phyloP scores from a whole-genome alignment of 1,140 invertebrate genomes.

The Drosophila sp. region DNA sequence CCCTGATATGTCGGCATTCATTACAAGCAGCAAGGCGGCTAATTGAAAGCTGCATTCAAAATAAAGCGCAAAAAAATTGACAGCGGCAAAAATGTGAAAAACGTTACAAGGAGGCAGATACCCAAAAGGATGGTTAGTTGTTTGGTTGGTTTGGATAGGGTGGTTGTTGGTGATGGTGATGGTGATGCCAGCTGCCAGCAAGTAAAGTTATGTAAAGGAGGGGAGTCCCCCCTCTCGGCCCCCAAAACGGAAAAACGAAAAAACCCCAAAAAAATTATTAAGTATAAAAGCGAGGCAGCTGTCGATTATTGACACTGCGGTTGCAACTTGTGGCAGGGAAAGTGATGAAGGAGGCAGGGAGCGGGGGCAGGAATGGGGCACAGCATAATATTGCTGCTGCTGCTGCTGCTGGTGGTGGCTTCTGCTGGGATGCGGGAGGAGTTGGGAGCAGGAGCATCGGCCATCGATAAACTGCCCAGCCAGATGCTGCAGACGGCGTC shows the following conservation, averaged over 20 bases:
- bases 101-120: constrained; percentile 29
- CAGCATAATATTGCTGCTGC: too few species aligned
- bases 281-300: constrained; percentile 73
- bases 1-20: constrained; percentile 65
- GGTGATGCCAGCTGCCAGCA: constrained; percentile 31
- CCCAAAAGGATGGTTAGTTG: constrained; percentile 14
- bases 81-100: constrained; percentile 60
- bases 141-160: neutral
- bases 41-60: constrained; percentile 77
- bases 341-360: neutral
- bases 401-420: neutral
- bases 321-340: constrained; percentile 36
- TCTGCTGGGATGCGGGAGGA: neutral
- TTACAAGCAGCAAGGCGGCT: constrained; percentile 76
- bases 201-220: constrained; percentile 67
- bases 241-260: too few species aligned
- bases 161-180: constrained; percentile 8
- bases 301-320: constrained; percentile 79
- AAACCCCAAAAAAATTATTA: constrained; percentile 13
- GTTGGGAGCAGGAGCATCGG: constrained; percentile 20
- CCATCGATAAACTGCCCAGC: constrained; percentile 71
- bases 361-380: neutral
- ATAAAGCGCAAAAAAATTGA: constrained; percentile 35
- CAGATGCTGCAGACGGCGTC: constrained; percentile 69
- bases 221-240: constrained; percentile 30